phyloP scores from a whole-genome alignment of 53 echinoderm and acorn worm species.

The Luidia sarsii region DNA sequence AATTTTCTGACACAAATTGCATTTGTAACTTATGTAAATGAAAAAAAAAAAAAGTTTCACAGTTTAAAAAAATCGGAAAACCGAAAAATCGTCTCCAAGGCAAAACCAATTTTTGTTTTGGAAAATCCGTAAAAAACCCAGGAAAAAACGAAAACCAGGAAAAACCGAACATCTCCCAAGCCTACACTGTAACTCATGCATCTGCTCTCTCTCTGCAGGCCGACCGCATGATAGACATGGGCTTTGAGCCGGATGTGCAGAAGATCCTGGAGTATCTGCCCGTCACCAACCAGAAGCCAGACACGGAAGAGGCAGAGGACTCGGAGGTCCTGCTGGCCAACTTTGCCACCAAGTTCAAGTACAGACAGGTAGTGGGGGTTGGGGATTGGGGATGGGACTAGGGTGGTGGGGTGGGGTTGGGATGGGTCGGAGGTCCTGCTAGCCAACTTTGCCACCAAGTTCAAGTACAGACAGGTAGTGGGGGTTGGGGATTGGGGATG shows the following conservation, averaged over 20 bases:
- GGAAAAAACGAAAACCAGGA: too few species aligned
- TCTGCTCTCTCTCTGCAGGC: slow-evolving; percentile 53
- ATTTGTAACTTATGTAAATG: too few species aligned
- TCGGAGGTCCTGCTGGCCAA: slow-evolving; percentile 71
- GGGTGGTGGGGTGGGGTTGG: too few species aligned
- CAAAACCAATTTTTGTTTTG: too few species aligned
- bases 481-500: too few species aligned
- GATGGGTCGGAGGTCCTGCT: slow-evolving; percentile 71
- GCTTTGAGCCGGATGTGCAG: slow-evolving; percentile 98
- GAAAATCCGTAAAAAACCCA: too few species aligned
- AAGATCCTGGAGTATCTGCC: slow-evolving; percentile 91
- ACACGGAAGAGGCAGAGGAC: slow-evolving; percentile 93
- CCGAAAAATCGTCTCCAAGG: too few species aligned
- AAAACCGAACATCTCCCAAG: not conserved
- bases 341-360: slow-evolving; percentile 86
- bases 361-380: slow-evolving; percentile 95
- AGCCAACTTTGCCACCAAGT: slow-evolving; percentile 81
- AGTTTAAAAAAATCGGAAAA: too few species aligned
- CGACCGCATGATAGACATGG: slow-evolving; percentile 99
- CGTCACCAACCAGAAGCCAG: slow-evolving; percentile 97
- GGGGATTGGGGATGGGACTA: too few species aligned
- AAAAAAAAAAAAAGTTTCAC: too few species aligned
- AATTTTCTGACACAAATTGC: too few species aligned
- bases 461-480: slow-evolving; percentile 91
- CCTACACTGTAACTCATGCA: not conserved